Evolutionary conservation across 1,140 invertebrate genomes (phyloP), one percentile per base, ranked within the genome.

Genomic region (Neotoxoptera formosana): DNA sequence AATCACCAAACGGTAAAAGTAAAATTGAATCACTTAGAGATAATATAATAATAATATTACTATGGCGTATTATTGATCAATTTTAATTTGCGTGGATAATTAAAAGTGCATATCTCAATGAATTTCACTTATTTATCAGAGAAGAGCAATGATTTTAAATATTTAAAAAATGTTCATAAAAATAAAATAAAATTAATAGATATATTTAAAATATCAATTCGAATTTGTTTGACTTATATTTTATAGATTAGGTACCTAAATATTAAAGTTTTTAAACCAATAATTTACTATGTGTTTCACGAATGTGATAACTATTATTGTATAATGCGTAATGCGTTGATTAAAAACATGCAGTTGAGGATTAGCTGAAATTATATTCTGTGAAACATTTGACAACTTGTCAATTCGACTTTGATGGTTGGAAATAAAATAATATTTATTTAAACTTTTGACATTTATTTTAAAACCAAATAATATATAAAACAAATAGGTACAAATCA

Each of bases 341-440:
- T 17, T n/a, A n/a, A n/a, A n/a, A 76, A n/a, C 17, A 34, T 76
- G 17, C 21, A 17, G 2, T 34, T 6, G 60, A n/a, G 60, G 60
- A 76, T 76, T 76, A 76, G 11, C n/a, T 17, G 60, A 76, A n/a
- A 76, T 76, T 7, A 76, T n/a, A n/a, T 76, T 76, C n/a, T 14
- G n/a, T 76, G 60, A 76, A 76, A 76, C 60, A 76, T 76, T n/a
- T 76, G 30, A 76, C 60, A 76, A 76, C n/a, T 76, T 76, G 60
- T 76, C 60, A 76, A 76, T 76, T 76, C 6, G 30, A 76, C 0
- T 76, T n/a, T 76, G 60, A 76, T 67, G 60, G 21, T n/a, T n/a
- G 60, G 0, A 67, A 67, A 67, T 76, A 76, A 76, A 76, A 76
- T 76, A 76, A 34, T 14, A 76, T 76, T 76, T n/a, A 76, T 76